phyloP scores from a whole-genome alignment of 2,113 vertebrate species.

The Condylura cristata region DNA sequence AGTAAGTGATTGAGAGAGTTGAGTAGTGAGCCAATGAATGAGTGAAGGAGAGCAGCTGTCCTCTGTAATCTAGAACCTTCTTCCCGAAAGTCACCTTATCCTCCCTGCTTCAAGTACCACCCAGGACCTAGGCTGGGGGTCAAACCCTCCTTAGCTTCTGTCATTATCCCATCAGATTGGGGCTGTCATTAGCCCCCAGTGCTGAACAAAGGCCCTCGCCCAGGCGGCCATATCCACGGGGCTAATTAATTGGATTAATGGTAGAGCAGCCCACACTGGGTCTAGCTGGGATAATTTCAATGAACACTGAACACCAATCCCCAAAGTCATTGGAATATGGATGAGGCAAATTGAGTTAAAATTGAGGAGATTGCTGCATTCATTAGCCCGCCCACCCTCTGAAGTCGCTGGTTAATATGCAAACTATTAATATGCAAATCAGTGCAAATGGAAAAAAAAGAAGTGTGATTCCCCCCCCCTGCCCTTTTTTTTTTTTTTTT shows the following conservation, averaged over 20 bases:
- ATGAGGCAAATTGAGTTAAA: slow-evolving; percentile 99
- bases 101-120: slow-evolving; percentile 16
- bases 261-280: slow-evolving; percentile 93
- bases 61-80: not conserved
- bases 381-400: slow-evolving; percentile 98
- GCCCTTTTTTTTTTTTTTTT: slow-evolving; percentile 86
- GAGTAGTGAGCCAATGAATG: not conserved
- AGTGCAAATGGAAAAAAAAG: slow-evolving; percentile 89
- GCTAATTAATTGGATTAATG: slow-evolving; percentile 99
- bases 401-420: slow-evolving; percentile 99
- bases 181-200: slow-evolving; percentile 85
- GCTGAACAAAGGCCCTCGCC: slow-evolving; percentile 91
- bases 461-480: slow-evolving; percentile 79
- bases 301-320: slow-evolving; percentile 93
- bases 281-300: slow-evolving; percentile 92
- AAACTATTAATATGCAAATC: slow-evolving; percentile 99
- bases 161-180: slow-evolving; percentile 83
- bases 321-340: slow-evolving; percentile 95
- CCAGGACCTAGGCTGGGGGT: slow-evolving; percentile 75
- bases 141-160: slow-evolving; percentile 83
- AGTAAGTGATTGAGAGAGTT: not conserved
- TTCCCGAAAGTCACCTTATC: slow-evolving; percentile 49
- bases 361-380: slow-evolving; percentile 95
- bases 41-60: not conserved
- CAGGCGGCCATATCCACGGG: slow-evolving; percentile 92